Base-by-base conservation (phyloP, 2,888 invertebrate genomes). In the Synanthedon tipuliformis region DNA sequence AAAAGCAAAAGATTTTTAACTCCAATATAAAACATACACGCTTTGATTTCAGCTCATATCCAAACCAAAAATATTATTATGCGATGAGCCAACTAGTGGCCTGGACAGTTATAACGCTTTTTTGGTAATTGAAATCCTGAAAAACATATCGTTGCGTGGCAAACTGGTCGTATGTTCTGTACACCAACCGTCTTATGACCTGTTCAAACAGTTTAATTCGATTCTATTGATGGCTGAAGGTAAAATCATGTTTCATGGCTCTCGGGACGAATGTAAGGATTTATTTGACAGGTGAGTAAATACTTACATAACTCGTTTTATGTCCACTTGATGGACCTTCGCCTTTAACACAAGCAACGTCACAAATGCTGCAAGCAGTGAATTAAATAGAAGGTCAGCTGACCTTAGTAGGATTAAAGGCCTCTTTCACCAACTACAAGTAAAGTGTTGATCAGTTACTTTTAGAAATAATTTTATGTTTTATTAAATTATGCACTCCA, bases 21-120 rank as follows among this genome's bases (percentile, higher is more conserved):
- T 27, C 8, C 1, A 27, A 27, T 8, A 8, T 8, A 27, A 27
- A 27, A 27, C 2, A 10, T 34, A 34, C 34, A 10, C 3, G 34
- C 10, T 49, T 18, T 10, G 12, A 41, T 71, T 71, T 18, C 70
- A 95, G 94, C 83, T 96, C 4, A 81, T 97, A 56, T 95, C 93
- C 15, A 94, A 95, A 71, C 97, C 97, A 1, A 90, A 92, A 52
- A 89, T 98, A 51, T 78, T 98, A 54, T 95, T 97, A 70, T 96
- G 96, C 71, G 97, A 98, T 70, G 97, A 98, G 71, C 96, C 96
- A 0, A 97, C 97, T 0, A 95, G 96, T 0, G 96, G 97, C 0
- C 73, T 98, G 53, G 97, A 98, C 73, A 95, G 96, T 57, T 96
- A 92, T 76, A 95, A 93, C 78, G 96, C 97, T 0, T 89, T 90